Percentiles rank a stretch among this genome's conserved stretches.
phyloP scores from a whole-genome alignment of 1,140 invertebrate species.

The Cataglyphis hispanica region DNA sequence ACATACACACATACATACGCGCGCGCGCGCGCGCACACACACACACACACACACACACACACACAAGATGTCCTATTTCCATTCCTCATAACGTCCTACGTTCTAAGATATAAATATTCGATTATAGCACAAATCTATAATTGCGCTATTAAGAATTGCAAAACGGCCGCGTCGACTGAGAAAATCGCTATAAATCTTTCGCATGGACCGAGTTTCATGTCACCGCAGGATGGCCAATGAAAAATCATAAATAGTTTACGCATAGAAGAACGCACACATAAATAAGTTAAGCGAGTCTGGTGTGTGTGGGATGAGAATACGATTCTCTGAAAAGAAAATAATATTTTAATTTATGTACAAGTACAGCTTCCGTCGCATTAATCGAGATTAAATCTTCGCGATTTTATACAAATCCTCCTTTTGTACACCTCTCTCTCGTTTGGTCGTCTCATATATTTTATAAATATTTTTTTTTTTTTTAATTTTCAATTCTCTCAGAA shows the following conservation, averaged over 20 bases:
- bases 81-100: background rate
- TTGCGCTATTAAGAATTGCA: conserved; percentile 17
- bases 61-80: background rate
- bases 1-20: conserved; percentile 13
- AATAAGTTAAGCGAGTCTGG: conserved; percentile 68
- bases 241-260: conserved; percentile 59
- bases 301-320: conserved; percentile 28
- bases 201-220: conserved; percentile 2
- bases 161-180: conserved; percentile 39
- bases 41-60: background rate
- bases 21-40: too few relatives aligned
- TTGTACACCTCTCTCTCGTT: conserved; percentile 67
- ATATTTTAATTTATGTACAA: conserved; percentile 71
- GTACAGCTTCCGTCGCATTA: conserved; percentile 45
- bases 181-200: conserved; percentile 29
- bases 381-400: conserved; percentile 64
- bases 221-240: conserved; percentile 39
- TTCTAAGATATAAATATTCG: conserved; percentile 30
- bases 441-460: conserved; percentile 69
- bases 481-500: conserved; percentile 42
- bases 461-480: conserved; percentile 67
- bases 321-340: conserved; percentile 50
- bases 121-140: conserved; percentile 13
- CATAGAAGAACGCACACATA: conserved; percentile 51
- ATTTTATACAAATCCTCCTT: conserved; percentile 72